Evolutionary conservation across 1,140 invertebrate genomes (phyloP), one percentile per base, ranked within the genome.

Genomic region (Neodiprion virginianus): DNA sequence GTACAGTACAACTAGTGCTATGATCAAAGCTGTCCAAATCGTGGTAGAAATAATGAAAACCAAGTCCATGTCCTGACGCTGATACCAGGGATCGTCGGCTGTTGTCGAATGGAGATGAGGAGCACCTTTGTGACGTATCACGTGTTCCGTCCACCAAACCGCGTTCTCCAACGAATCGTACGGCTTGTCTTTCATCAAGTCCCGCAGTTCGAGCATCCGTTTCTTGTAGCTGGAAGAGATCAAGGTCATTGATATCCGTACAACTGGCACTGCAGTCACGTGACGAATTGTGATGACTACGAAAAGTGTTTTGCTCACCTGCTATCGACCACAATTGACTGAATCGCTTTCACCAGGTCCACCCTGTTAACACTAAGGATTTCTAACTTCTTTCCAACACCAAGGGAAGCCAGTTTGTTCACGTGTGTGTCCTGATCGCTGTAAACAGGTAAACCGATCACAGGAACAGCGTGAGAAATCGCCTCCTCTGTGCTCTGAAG

Each of bases 71-170:
- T 89, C 79, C 67, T 84, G 85, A 76, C 86, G 87, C 69, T 89
- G 84, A 81, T 88, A 90, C 77, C 86, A 85, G 8, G 86, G 82
- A 61, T 88, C 75, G 48, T 85, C 81, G 7, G 80, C 67, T 2
- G 77, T 80, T 7, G 83, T 79, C 69, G 83, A 83, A 73, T 79
- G 80, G 21, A 88, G 78, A 80, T 87, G 84, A 49, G 81, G 76
- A 4, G 83, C 82, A 14, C 86, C 86, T 77, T 86, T 85, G 74
- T 89, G 81, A 17, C 89, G 79, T 53, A 90, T 79, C 12, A 89
- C 86, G 77, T 89, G 88, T 77, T 90, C 89, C 0, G 88, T 88
- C 89, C 88, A 90, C 87, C 88, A 90, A 73, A 89, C 82, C 8
- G 87, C 87, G 72, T 83, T 83, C 73, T 90, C 84, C 21, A 88